Evolutionary conservation across 2,113 vertebrate species (phyloP).

Genomic region (Myrmecophaga tridactyla): DNA sequence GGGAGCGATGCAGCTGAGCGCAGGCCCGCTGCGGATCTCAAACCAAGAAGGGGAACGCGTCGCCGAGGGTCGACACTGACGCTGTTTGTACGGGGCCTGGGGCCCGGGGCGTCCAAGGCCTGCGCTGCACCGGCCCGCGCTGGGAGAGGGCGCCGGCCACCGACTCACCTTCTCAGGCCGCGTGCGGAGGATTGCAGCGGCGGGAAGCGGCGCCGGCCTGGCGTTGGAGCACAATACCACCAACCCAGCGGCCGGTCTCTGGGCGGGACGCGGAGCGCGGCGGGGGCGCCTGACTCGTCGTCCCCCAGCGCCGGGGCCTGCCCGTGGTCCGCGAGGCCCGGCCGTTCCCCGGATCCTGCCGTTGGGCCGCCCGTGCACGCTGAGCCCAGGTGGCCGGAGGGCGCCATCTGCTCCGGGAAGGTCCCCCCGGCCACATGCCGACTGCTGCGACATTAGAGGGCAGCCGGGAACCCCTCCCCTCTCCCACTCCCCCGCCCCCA

Average conservation of each 20-base stretch:
- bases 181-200: not conserved
- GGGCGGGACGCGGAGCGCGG: too few species aligned
- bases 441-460: not conserved
- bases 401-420: not conserved
- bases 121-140: too few species aligned
- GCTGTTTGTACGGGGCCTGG: not conserved
- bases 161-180: not conserved
- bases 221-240: not conserved
- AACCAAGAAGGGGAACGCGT: not conserved
- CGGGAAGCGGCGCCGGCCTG: not conserved
- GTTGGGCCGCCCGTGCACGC: accelerated
- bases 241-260: not conserved
- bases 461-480: not conserved
- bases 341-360: accelerated
- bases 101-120: too few species aligned
- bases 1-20: accelerated
- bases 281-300: not conserved
- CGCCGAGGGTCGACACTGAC: not conserved
- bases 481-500: too few species aligned
- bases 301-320: not conserved
- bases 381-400: not conserved
- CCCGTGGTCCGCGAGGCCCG: accelerated
- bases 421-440: not conserved
- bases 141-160: not conserved
- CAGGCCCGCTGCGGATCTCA: accelerated